Evolutionary conservation across 2,888 invertebrate genomes (phyloP).

Genomic region (Eumacrocentrus americanus): DNA sequence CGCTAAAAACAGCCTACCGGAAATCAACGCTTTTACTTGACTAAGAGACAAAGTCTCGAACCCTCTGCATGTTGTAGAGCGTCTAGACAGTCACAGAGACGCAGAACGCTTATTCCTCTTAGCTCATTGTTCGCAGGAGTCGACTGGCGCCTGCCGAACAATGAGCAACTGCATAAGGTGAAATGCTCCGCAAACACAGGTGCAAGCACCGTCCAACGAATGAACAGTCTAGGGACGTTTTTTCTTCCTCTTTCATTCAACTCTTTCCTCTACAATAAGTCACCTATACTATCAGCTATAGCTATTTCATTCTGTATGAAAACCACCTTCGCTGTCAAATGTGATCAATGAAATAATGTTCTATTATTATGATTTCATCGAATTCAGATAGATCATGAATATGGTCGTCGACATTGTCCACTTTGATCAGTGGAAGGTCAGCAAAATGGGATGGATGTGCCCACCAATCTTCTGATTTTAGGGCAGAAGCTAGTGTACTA

Average conservation of each 20-base stretch:
- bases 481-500: neutral
- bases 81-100: conserved; percentile 14
- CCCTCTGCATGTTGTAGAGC: neutral
- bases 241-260: too few species aligned
- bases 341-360: too few species aligned
- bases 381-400: too few species aligned
- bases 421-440: too few species aligned
- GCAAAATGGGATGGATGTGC: too few species aligned
- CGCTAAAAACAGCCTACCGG: conserved; percentile 19
- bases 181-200: conserved; percentile 24
- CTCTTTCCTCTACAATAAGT: too few species aligned
- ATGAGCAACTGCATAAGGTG: neutral
- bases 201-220: conserved; percentile 8
- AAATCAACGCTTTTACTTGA: conserved; percentile 14
- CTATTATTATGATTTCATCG: too few species aligned
- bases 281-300: too few species aligned
- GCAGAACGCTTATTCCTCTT: neutral
- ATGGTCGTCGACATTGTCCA: too few species aligned
- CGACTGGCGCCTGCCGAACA: conserved; percentile 16
- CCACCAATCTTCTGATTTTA: neutral
- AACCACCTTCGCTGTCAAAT: too few species aligned
- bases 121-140: conserved; percentile 15
- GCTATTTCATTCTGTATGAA: too few species aligned
- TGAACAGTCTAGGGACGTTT: too few species aligned
- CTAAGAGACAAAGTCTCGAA: neutral